Base-by-base conservation (phyloP, 2,797 vertebrate species). In the Melanitta fusca region DNA sequence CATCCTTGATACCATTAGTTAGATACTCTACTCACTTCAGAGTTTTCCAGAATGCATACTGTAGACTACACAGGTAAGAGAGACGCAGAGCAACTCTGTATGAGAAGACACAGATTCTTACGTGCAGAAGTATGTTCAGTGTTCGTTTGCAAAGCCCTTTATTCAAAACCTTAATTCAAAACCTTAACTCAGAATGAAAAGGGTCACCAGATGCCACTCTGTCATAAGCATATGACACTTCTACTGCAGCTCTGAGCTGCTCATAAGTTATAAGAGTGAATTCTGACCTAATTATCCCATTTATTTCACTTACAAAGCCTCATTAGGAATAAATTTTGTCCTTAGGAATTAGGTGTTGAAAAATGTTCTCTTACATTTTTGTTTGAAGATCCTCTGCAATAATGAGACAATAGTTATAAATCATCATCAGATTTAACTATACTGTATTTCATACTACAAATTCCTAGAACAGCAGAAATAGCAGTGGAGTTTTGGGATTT, bases 251-350 rank as follows among this genome's bases (percentile, higher is more conserved):
- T 84, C 58, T 68, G 78, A 82, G 64, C 56, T 82, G 47, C 60
- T 64, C 13, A 0, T 62, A 49, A 60, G 19, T 60, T 86, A 49
- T 61, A 91, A 41, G 43, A 73, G 53, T 78, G 28, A 91, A 77
- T 85, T 93, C 64, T 79, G 78, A 45, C 49, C 34, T 82, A 88
- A 85, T 66, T 84, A 68, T 90, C n/a, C 89, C 22, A 73, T 77
- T n/a, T 86, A 70, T 73, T 90, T 88, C 2, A 4, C 64, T 49
- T 84, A 6, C 61, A 73, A 94, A 49, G 22, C 75, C n/a, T 20
- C 39, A 28, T 89, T 90, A 78, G 36, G 22, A 57, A 70, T 57
- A 84, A 60, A 70, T 68, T 88, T 78, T 89, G 13, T 88, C 68
- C 41, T 73, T 80, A 80, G n/a, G 57, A 90, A 86, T 84, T 79